Conservation (phyloP, 2,888 invertebrate genomes). For the Plagodis dolabraria region DNA sequence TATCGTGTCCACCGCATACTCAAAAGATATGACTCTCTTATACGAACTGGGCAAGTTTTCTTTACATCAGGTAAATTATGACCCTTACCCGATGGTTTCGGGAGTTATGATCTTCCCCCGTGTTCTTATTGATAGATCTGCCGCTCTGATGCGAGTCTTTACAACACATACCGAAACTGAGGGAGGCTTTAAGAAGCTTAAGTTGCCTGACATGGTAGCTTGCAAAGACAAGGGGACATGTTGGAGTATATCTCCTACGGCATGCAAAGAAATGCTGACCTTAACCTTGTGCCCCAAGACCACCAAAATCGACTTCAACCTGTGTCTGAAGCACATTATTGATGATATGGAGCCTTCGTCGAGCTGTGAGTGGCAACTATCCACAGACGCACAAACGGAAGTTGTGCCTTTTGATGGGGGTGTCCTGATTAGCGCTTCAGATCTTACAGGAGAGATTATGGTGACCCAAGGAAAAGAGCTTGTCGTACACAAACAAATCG, state of each 20-base stretch:
- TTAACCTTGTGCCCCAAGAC: slow-evolving; percentile 1
- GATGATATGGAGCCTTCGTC: background rate
- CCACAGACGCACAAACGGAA: background rate
- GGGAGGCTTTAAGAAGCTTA: background rate
- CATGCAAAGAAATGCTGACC: slow-evolving; percentile 1
- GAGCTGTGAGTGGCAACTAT: background rate
- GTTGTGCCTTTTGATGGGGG: background rate
- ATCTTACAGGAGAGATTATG: background rate
- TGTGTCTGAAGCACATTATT: background rate
- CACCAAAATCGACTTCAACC: background rate
- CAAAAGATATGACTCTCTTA: slow-evolving; percentile 1
- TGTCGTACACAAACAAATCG: background rate
- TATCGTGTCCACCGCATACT: background rate
- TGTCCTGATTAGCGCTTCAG: background rate
- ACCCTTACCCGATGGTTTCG: slow-evolving; percentile 2
- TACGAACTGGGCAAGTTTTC: slow-evolving; percentile 1
- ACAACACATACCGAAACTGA: background rate
- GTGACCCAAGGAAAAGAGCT: background rate
- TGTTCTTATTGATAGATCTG: slow-evolving; percentile 1
- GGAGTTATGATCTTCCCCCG: background rate
- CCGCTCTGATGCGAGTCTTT: background rate
- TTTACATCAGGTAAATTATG: slow-evolving; percentile 2
- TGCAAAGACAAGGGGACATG: background rate
- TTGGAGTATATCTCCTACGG: slow-evolving; percentile 2
- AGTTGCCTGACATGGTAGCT: background rate